These are phyloP conservation scores for Babylonia areolata DNA, from an alignment of 1,140 invertebrate genomes.

Conservation along the genomic window DNA sequence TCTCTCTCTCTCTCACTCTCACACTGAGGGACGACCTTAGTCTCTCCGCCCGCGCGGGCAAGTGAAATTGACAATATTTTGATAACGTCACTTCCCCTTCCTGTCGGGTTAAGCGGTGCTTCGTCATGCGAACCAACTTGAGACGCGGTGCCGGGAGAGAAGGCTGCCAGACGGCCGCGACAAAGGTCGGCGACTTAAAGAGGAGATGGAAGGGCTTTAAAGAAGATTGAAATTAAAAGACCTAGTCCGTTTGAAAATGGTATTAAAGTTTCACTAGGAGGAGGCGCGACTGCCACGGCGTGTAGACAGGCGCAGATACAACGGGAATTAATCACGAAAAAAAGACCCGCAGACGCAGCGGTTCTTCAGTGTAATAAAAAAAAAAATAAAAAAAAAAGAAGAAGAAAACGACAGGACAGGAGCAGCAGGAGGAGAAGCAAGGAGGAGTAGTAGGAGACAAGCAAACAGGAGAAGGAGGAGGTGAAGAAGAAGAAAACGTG, in stretches of 20 bases:
- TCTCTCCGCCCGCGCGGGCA: constrained; percentile 18
- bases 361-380: neutral
- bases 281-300: neutral
- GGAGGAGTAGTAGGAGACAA: neutral
- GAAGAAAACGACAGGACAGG: neutral
- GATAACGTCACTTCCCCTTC: constrained; percentile 40
- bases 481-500: neutral
- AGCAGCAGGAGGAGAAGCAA: no score
- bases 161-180: neutral
- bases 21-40: neutral
- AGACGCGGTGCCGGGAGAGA: neutral
- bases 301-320: constrained; percentile 15
- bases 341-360: neutral
- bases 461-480: neutral
- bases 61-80: constrained; percentile 43
- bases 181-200: constrained; percentile 14
- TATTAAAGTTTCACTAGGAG: constrained; percentile 9
- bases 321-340: neutral
- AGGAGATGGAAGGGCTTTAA: constrained; percentile 15
- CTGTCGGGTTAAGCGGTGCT: constrained; percentile 38
- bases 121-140: constrained; percentile 32
- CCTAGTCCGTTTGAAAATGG: constrained; percentile 8
- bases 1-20: neutral
- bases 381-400: neutral
- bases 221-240: neutral